Percentiles rank a stretch among this genome's conserved stretches.
phyloP scores from a whole-genome alignment of 2,797 vertebrate species.

The Notoglanidium macrostoma region DNA sequence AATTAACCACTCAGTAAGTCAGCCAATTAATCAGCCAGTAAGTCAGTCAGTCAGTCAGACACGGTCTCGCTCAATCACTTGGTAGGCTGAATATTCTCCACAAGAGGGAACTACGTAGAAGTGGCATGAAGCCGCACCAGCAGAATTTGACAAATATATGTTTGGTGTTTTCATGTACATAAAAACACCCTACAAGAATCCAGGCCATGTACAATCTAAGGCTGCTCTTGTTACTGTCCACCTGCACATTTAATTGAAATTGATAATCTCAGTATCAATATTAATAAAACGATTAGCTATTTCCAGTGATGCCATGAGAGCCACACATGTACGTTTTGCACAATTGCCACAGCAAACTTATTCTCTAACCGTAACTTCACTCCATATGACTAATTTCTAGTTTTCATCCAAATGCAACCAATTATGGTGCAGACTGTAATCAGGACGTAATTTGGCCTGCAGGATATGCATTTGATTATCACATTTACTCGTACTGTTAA shows the following conservation, averaged over 20 bases:
- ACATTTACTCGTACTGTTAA: slow-evolving; percentile 12
- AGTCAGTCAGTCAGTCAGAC: neutral
- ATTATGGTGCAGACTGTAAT: slow-evolving; percentile 38
- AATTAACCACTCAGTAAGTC: neutral
- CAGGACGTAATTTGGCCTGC: slow-evolving; percentile 34
- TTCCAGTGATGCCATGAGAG: neutral
- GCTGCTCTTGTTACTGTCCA: neutral
- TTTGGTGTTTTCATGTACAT: slow-evolving; percentile 35
- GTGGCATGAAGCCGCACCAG: neutral
- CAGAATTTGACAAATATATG: neutral
- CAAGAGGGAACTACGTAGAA: slow-evolving; percentile 5
- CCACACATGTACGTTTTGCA: neutral
- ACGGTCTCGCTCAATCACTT: neutral
- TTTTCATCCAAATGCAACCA: slow-evolving; percentile 3
- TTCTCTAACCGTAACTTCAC: neutral
- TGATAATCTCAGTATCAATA: neutral
- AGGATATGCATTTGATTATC: slow-evolving; percentile 45
- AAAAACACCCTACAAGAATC: neutral
- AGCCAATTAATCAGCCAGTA: neutral
- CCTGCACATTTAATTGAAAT: neutral
- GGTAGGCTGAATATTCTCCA: neutral
- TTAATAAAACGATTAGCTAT: neutral
- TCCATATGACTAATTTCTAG: neutral
- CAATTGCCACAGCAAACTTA: neutral
- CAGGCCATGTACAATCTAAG: neutral